Evolutionary conservation across 2,113 vertebrate species (phyloP).

Genomic region (Thermophis baileyi): DNA sequence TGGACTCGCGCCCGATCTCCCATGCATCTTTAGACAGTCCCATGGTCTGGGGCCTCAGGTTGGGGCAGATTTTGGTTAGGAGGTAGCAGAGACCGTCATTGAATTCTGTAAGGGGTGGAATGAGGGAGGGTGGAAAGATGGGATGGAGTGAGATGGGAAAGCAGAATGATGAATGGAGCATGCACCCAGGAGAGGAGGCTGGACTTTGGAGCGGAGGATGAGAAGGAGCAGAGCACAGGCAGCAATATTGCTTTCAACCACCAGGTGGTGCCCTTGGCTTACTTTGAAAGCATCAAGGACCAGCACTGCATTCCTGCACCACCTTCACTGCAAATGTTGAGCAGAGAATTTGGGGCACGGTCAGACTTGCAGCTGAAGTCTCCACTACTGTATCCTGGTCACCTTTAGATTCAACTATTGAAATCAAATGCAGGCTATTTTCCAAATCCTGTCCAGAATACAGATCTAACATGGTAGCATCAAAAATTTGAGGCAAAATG

Average conservation of each 20-base stretch:
- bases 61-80: conserved; percentile 79
- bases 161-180: conserved; percentile 51
- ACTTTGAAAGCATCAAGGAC: neutral
- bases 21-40: conserved; percentile 92
- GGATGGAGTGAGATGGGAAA: conserved; percentile 57
- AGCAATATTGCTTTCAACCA: neutral
- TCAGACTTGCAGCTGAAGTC: neutral
- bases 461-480: neutral
- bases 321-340: neutral
- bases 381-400: neutral
- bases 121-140: conserved; percentile 19
- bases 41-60: conserved; percentile 86
- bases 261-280: neutral
- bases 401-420: neutral
- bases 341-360: neutral
- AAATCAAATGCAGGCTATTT: neutral
- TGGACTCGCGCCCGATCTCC: conserved; percentile 84
- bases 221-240: rapidly evolving
- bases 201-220: neutral
- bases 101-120: conserved; percentile 67
- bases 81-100: conserved; percentile 91
- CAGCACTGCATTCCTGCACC: neutral
- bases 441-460: neutral
- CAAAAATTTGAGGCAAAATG: neutral
- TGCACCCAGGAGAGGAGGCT: conserved; percentile 31